Base-by-base conservation (phyloP, 2,888 invertebrate genomes). In the Eristalis pertinax region DNA sequence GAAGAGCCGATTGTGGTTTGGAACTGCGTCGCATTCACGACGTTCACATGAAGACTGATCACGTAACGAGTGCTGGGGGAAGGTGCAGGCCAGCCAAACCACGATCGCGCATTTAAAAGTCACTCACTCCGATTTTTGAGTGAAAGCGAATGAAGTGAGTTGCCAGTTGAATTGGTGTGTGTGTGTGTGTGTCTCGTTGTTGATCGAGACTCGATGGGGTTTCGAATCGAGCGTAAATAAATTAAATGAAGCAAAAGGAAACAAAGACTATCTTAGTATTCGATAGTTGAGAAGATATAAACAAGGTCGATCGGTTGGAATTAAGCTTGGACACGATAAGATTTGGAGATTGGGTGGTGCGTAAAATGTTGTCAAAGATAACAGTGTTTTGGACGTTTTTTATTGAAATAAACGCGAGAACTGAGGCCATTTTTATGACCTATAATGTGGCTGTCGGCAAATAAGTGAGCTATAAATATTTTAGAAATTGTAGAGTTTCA, bases 21-120 rank as follows among this genome's bases (percentile, higher is more conserved):
- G 56, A 60, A 77, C 60, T 79, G 74, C 74, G 73, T 22, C 77
- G 74, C 41, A 19, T 63, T 65, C 64, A 69, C 73, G 67, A 75
- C 75, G 78, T 83, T 83, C 86, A 79, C 63, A 75, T 67, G 83
- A 86, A 83, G 83, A 86, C 86, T 86, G 86, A 83, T 83, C 83
- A 58, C 72, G 67, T 75, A 63, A 64, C 62, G 81, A 81, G 60
- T 56, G 81, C 68, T 43, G 35, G 43, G 60, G 35, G n/a, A 73
- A 76, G 80, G 80, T 78, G 43, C 80, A 80, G 50, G 43, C 77
- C 50, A 74, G 15, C 65, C 4, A 32, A 72, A 73, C 69, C 64
- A 56, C 43, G 63, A 62, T 63, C 76, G 70, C 8, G 32, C 41
- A 68, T 32, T 76, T 29, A 2, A 65, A 60, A 60, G n/a, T 32